These are phyloP conservation scores for Hirtodrosophila confusa DNA, from an alignment of 2,888 invertebrate genomes.

Conservation along the genomic window DNA sequence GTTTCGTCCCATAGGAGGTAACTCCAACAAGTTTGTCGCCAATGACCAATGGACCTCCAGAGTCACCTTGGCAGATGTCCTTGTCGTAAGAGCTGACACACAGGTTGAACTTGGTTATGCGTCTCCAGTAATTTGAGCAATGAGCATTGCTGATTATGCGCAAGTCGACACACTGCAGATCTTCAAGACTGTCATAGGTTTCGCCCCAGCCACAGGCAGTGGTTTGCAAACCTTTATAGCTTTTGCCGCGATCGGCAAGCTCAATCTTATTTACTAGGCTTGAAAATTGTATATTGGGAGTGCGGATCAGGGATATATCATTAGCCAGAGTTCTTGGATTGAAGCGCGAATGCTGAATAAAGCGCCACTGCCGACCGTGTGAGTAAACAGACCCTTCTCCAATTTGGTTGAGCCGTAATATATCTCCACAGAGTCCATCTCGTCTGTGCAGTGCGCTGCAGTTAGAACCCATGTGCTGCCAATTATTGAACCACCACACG, in stretches of 20 bases:
- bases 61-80: too few species aligned
- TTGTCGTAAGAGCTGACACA: too few species aligned
- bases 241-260: conserved; percentile 20
- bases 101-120: too few species aligned
- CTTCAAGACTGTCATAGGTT: conserved; percentile 53
- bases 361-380: conserved; percentile 12
- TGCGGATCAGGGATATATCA: conserved; percentile 44
- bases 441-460: conserved; percentile 58
- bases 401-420: conserved; percentile 34
- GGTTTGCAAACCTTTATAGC: too few species aligned
- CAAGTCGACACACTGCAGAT: conserved; percentile 55
- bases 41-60: too few species aligned
- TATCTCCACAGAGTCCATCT: conserved; percentile 19
- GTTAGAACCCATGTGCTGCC: conserved; percentile 51
- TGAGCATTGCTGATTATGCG: conserved; percentile 63
- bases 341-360: conserved; percentile 31
- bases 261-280: conserved; percentile 19
- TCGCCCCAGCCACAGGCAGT: conserved; percentile 64
- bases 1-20: too few species aligned
- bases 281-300: conserved; percentile 41
- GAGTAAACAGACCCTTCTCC: conserved; percentile 13
- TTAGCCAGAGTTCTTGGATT: conserved; percentile 7
- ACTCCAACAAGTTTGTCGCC: too few species aligned
- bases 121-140: conserved; percentile 45
- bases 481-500: conserved; percentile 65